Conservation (phyloP, 2,113 vertebrate species). For the Calypte anna region DNA sequence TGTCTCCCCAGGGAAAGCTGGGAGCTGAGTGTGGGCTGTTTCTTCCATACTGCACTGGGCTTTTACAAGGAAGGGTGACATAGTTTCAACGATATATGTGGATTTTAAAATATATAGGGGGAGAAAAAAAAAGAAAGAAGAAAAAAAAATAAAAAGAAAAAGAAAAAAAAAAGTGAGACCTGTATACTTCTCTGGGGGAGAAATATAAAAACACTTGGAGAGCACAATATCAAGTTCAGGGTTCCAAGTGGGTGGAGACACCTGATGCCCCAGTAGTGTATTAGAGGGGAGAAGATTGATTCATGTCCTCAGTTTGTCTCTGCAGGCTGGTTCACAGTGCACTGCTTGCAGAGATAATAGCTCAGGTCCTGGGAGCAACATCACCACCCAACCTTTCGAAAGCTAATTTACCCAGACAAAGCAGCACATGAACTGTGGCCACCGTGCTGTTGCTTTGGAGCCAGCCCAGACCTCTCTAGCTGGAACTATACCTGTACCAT, state of each 20-base stretch:
- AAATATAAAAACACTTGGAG: background rate
- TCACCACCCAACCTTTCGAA: background rate
- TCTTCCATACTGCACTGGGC: background rate
- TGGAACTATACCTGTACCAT: background rate
- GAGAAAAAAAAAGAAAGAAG: too few relatives aligned
- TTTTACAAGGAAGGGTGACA: background rate
- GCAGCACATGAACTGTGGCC: background rate
- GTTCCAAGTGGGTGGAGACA: background rate
- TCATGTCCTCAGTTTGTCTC: background rate
- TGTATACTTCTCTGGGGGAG: background rate
- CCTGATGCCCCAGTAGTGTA: background rate
- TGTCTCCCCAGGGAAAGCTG: background rate
- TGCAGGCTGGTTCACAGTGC: background rate
- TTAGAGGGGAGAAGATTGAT: background rate
- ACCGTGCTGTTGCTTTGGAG: background rate
- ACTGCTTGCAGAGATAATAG: background rate
- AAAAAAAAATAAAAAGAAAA: background rate
- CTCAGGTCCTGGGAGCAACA: background rate
- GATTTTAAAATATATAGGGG: background rate
- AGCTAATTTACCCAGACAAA: background rate
- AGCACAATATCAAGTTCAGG: background rate
- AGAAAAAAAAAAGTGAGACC: background rate
- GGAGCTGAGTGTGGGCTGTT: background rate
- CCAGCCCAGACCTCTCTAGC: background rate
- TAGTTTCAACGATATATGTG: background rate